Conservation (phyloP, 2,797 vertebrate genomes). For the Enoplosus armatus region DNA sequence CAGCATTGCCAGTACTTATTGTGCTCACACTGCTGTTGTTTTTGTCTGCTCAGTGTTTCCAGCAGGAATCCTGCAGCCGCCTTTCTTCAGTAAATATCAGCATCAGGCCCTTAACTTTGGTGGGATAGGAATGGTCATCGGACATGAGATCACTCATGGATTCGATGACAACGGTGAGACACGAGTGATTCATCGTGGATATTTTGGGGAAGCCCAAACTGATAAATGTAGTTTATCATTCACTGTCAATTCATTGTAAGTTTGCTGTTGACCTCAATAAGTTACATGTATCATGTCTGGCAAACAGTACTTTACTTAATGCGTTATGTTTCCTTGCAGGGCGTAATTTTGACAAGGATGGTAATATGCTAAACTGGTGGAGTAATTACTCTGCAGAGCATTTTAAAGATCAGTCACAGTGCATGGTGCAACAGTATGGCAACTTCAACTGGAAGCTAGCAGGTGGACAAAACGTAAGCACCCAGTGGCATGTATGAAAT, state of each 20-base stretch:
- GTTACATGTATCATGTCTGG: constrained; percentile 3
- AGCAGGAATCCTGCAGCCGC: constrained; percentile 96
- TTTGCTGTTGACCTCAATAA: neutral
- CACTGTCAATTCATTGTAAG: neutral
- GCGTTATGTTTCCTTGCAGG: constrained; percentile 81
- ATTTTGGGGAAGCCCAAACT: constrained; percentile 19
- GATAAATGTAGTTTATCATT: constrained; percentile 16
- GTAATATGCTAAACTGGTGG: constrained; percentile 99
- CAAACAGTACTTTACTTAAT: constrained; percentile 33
- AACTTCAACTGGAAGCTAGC: constrained; percentile 96
- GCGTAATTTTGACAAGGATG: constrained; percentile 95
- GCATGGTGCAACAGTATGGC: constrained; percentile 94
- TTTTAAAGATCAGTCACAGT: constrained; percentile 93
- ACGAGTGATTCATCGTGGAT: neutral
- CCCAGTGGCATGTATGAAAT: constrained; percentile 9
- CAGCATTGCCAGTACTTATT: neutral
- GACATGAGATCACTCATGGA: constrained; percentile 97
- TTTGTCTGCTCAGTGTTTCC: constrained; percentile 90
- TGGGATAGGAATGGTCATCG: constrained; percentile 98
- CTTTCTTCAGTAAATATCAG: constrained; percentile 97
- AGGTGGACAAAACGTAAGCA: constrained; percentile 91
- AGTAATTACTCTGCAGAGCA: constrained; percentile 94
- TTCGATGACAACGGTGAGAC: constrained; percentile 92
- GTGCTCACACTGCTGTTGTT: constrained; percentile 20
- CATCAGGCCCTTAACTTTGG: constrained; percentile 96